Percentiles rank a stretch among this genome's conserved stretches.
Evolutionary conservation across 92 coral and sea anemone genomes (phyloP).

Genomic region (Siderastrea siderea): DNA sequence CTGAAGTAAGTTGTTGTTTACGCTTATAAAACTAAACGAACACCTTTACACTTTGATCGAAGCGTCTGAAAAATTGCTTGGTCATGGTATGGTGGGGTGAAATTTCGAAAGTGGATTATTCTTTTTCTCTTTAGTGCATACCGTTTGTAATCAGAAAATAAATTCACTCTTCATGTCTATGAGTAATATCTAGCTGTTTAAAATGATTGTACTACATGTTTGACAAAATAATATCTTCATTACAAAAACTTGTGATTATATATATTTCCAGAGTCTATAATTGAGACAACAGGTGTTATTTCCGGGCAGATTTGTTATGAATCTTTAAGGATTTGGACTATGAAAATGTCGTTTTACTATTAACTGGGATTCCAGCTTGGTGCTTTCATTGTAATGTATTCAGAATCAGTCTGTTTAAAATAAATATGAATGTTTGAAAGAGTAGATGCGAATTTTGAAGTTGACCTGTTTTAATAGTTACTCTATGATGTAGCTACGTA

Average conservation of each 20-base stretch:
- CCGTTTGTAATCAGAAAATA: too few relatives aligned
- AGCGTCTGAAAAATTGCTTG: too few relatives aligned
- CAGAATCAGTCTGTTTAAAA: background rate
- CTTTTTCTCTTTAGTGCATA: too few relatives aligned
- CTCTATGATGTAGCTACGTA: background rate
- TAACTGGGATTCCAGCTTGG: conserved; percentile 4
- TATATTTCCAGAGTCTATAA: background rate
- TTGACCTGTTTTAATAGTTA: background rate
- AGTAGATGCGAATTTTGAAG: background rate
- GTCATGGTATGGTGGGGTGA: too few relatives aligned
- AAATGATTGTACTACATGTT: background rate
- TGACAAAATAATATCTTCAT: background rate
- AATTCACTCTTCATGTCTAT: background rate
- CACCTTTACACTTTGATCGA: too few relatives aligned
- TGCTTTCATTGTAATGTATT: background rate
- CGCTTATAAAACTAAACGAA: too few relatives aligned
- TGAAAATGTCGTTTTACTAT: background rate
- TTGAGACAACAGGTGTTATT: background rate
- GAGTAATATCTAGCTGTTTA: background rate
- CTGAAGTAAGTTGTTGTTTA: conserved; percentile 69
- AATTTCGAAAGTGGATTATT: too few relatives aligned
- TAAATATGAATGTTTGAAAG: background rate
- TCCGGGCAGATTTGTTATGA: background rate
- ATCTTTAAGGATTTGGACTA: background rate
- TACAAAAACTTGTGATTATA: conserved; percentile 6